Evolutionary conservation across 2,888 invertebrate genomes (phyloP), one percentile per base, ranked within the genome.

Genomic region (Scaeva pyrastri): DNA sequence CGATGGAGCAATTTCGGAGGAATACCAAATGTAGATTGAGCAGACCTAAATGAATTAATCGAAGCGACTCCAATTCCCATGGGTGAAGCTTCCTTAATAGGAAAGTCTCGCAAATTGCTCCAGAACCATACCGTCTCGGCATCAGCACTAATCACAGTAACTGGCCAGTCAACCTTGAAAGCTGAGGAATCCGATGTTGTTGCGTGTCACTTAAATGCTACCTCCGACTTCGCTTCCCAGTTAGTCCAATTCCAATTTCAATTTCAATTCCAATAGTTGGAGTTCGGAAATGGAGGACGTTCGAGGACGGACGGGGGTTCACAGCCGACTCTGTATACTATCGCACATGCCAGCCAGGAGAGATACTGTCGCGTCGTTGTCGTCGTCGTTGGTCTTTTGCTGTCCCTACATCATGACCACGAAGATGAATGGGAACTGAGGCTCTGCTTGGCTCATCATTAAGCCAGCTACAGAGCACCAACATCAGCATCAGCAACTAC

Each of bases 161-260:
- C 45, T 82, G 52, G 56, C 62, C 50, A 62, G 71, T 31, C 86
- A 82, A 74, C 86, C 86, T 86, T 86, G 86, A 75, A 55, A 86
- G 82, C 82, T 82, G 86, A 82, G 86, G 86, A 86, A 86, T 86
- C 66, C 78, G 74, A 82, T 86, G 86, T 86, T 82, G 86, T 82
- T 86, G 86, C 86, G 86, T 86, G 86, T 82, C 86, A 86, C 77
- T 86, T 78, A 86, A 82, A 86, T 86, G 82, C 86, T 82, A 82
- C 77, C 78, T 71, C 26, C 64, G 50, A 56, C 23, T 74, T 77
- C 31, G 77, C 70, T 82, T 77, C 70, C 60, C 85, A 75, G 77
- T 56, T 31, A 31, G 2, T 31, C 31, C 31, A n/a, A n/a, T n/a
- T n/a, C n/a, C n/a, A n/a, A n/a, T n/a, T n/a, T n/a, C n/a, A n/a